These are phyloP conservation scores for Phyllotis vaccarum DNA, from an alignment of 2,797 vertebrate species.

Conservation along the genomic window DNA sequence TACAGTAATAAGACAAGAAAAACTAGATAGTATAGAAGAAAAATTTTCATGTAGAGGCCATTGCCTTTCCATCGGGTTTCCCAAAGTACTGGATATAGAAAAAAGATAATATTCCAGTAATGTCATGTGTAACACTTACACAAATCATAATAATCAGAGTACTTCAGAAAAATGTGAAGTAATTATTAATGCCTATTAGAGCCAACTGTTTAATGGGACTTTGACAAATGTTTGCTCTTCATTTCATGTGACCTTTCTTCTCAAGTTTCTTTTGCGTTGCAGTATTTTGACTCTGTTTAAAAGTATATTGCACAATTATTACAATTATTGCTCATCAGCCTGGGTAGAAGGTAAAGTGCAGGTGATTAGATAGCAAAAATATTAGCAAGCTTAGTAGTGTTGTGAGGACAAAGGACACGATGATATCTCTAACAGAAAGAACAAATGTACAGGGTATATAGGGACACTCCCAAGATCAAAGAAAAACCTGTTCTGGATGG, in stretches of 20 bases:
- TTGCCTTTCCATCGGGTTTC: neutral
- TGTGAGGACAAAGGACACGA: neutral
- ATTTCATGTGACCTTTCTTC: neutral
- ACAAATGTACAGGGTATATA: too few species aligned
- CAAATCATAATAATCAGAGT: neutral
- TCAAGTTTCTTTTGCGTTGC: neutral
- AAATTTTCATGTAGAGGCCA: neutral
- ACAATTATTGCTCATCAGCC: neutral
- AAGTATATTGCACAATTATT: neutral
- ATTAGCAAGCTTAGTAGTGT: neutral
- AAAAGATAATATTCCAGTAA: neutral
- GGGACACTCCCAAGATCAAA: neutral
- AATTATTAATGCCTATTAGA: neutral
- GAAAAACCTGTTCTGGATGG: neutral
- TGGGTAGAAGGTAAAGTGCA: rapidly evolving
- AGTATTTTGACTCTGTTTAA: neutral
- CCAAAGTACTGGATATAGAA: neutral
- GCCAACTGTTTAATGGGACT: neutral
- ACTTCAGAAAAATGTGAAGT: neutral
- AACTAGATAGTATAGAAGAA: neutral
- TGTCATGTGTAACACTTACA: neutral
- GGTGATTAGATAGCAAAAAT: neutral
- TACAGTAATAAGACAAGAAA: neutral
- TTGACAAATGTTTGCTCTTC: neutral
- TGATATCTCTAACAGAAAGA: neutral